Evolutionary conservation across 1,140 invertebrate species (phyloP), one percentile per base, ranked within the genome.

Genomic region (Nilaparvata lugens): DNA sequence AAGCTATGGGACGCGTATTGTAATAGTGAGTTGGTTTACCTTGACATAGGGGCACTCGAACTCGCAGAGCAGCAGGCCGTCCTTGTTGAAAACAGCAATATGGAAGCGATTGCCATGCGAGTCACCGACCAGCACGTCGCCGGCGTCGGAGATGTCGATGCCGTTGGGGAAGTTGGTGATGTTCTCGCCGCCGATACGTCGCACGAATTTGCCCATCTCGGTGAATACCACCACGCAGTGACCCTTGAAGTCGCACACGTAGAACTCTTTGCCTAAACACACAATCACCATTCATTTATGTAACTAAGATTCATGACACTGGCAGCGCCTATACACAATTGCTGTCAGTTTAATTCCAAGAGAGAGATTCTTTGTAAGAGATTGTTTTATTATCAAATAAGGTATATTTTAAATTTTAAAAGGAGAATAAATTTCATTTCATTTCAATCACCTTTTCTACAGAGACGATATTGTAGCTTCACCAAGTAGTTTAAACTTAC

Each of bases 31-130:
- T 48, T 48, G 3, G 67, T 71, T 73, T 76, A 90, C 89, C 82
- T 97, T 97, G 48, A 96, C 91, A 75, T 95, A 91, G 7, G 93
- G 93, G 76, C 94, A 97, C 75, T 97, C 93, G 73, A 95, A 97
- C 71, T 97, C 93, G 0, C 90, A 89, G 69, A 95, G 85, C 18
- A 95, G 79, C 43, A 83, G 82, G 19, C 92, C 93, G 72, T 92
- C 89, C 60, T 88, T 81, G 23, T 86, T 86, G 74, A 96, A 97
- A 21, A 96, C 92, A 56, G 93, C 93, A 51, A 97, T 92, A 73
- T 97, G 95, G 72, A 97, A 97, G 67, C 93, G 85, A 79, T 98
- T 98, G 14, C 95, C 95, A 78, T 98, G 95, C 11, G 93, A 96
- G 75, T 98, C 95, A 16, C 95, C 95, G 69, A 98, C 93, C 55